Evolutionary conservation across 1,140 invertebrate genomes (phyloP).

Genomic region (Papilio machaon): DNA sequence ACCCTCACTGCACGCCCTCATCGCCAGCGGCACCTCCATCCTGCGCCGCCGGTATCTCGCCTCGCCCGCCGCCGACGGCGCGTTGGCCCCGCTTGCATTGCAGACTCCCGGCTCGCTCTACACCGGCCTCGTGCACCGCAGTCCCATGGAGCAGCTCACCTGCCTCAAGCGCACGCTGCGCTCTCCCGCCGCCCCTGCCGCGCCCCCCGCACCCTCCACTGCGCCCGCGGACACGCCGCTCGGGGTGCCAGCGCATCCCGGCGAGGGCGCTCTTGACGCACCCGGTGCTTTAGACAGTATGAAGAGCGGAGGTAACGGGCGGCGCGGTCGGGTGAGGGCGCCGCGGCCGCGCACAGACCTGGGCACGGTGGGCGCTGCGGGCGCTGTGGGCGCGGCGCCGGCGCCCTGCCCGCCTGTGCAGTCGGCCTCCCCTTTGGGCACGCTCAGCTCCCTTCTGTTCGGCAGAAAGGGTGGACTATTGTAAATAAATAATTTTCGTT

Average conservation of each 20-base stretch:
- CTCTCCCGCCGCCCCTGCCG: conserved; percentile 68
- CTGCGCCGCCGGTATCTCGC: conserved; percentile 83
- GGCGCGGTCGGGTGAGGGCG: conserved; percentile 66
- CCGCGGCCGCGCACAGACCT: conserved; percentile 73
- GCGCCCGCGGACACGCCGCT: conserved; percentile 64
- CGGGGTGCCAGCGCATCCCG: conserved; percentile 82
- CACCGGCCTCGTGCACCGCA: conserved; percentile 82
- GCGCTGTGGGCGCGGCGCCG: conserved; percentile 74
- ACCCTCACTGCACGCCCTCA: conserved; percentile 84
- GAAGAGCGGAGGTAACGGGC: conserved; percentile 70
- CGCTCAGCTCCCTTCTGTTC: conserved; percentile 89
- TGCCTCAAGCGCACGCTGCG: conserved; percentile 85
- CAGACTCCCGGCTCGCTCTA: conserved; percentile 84
- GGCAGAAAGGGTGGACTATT: conserved; percentile 91
- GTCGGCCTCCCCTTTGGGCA: conserved; percentile 85
- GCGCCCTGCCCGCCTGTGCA: conserved; percentile 73
- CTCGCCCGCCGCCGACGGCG: conserved; percentile 77
- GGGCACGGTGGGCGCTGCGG: conserved; percentile 74
- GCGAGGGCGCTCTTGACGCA: conserved; percentile 80
- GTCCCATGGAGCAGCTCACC: conserved; percentile 89
- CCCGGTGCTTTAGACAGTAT: conserved; percentile 55
- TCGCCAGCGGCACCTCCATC: conserved; percentile 89
- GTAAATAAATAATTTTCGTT: conserved; percentile 58
- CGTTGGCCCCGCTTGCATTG: conserved; percentile 82
- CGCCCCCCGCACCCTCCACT: conserved; percentile 65